A percentile compares a stretch with the other conserved stretches of the same genome.
Conservation (phyloP, 2,113 vertebrate species). For the Cavia porcellus region DNA sequence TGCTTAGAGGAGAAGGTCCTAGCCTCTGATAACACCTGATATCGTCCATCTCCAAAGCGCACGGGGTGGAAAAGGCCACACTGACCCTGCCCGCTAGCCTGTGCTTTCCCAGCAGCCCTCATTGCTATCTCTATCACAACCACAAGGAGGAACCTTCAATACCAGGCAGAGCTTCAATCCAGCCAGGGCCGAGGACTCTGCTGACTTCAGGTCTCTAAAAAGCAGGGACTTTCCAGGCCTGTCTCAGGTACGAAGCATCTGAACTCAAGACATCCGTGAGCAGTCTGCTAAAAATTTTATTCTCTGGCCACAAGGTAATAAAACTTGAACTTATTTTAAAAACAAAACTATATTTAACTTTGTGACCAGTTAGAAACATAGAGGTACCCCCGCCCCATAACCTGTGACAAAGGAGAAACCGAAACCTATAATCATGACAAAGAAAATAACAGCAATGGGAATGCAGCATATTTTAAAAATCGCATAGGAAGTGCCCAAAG, state of each 20-base stretch:
- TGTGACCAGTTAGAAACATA: neutral
- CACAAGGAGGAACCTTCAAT: neutral
- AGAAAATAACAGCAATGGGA: constrained; percentile 43
- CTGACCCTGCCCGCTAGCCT: neutral
- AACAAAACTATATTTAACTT: constrained; percentile 2
- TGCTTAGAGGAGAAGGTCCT: neutral
- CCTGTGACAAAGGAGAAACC: neutral
- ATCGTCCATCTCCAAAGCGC: neutral
- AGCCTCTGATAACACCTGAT: neutral
- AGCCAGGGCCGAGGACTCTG: neutral
- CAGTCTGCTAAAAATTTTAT: neutral
- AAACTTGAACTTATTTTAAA: neutral
- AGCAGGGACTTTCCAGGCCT: neutral
- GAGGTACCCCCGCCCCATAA: constrained; percentile 1
- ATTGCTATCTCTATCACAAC: no score
- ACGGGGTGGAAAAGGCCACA: no score
- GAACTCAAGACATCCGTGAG: neutral
- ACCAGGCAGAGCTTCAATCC: neutral
- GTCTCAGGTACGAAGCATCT: neutral
- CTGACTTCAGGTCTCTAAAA: neutral
- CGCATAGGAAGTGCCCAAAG: constrained; percentile 46
- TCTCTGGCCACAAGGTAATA: neutral
- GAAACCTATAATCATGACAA: constrained; percentile 42
- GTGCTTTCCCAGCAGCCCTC: neutral
- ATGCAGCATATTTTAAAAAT: neutral